phyloP scores from a whole-genome alignment of 1,140 invertebrate species.

The Alviniconcha marisindica region DNA sequence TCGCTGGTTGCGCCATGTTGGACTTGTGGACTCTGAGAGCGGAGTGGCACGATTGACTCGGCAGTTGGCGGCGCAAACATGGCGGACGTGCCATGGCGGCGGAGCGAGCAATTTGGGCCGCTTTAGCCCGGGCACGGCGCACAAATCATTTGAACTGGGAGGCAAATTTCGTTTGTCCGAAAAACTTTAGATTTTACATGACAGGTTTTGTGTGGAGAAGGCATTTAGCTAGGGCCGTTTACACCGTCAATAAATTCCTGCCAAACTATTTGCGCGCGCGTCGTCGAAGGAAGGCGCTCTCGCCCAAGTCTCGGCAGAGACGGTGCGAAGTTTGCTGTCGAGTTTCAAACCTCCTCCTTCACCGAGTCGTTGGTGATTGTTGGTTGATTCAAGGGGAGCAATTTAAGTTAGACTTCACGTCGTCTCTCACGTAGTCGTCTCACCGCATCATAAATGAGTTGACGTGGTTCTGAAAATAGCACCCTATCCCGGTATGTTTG shows the following conservation, averaged over 20 bases:
- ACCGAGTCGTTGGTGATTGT: too few species aligned
- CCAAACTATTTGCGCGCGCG: conserved; percentile 28
- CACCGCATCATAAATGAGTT: too few species aligned
- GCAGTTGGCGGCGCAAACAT: conserved; percentile 31
- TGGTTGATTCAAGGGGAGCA: too few species aligned
- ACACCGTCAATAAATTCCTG: conserved; percentile 36
- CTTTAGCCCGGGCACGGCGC: neutral
- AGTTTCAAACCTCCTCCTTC: too few species aligned
- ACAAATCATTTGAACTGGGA: conserved; percentile 16
- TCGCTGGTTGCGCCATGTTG: conserved; percentile 14
- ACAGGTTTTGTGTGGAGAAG: conserved; percentile 9
- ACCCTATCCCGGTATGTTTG: too few species aligned
- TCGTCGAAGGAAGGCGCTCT: conserved; percentile 4
- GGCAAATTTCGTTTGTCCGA: conserved; percentile 38
- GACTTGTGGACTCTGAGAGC: neutral
- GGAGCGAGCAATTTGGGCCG: conserved; percentile 6
- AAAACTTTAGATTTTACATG: conserved; percentile 23
- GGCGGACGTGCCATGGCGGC: conserved; percentile 6
- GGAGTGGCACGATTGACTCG: neutral
- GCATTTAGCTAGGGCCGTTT: conserved; percentile 29
- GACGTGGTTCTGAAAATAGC: too few species aligned
- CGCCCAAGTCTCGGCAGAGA: neutral
- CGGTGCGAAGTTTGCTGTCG: too few species aligned
- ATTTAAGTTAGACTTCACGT: too few species aligned
- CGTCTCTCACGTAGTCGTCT: too few species aligned